Conservation (phyloP, 30 jellyfish, hydroid and myxozoan species). For the Rhopilema esculentum region DNA sequence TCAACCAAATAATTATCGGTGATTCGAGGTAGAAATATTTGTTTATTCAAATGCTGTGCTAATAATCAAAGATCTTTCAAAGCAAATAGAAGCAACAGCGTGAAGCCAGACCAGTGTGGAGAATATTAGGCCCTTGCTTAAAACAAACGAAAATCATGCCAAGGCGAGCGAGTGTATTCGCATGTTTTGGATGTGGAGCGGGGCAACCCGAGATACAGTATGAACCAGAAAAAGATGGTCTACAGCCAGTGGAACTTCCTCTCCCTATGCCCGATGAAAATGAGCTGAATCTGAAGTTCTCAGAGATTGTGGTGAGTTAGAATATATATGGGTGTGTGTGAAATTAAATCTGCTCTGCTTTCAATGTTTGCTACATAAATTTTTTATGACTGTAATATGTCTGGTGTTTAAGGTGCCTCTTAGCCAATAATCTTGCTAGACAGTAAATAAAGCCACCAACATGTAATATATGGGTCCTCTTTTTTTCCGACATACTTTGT, state of each 20-base stretch:
- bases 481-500: too few relatives aligned
- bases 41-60: conserved; percentile 50
- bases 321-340: conserved; percentile 17
- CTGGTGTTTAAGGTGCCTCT: not conserved
- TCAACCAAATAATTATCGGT: not conserved
- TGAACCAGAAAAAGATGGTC: conserved; percentile 89
- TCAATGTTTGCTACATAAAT: not conserved
- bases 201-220: conserved; percentile 83
- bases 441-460: not conserved
- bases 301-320: conserved; percentile 88
- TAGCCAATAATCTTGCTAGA: not conserved
- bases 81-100: conserved; percentile 26
- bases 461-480: not conserved
- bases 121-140: not conserved
- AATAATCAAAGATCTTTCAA: conserved; percentile 24
- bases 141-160: conserved; percentile 51
- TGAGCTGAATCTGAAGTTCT: conserved; percentile 82
- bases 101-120: conserved; percentile 10
- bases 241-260: conserved; percentile 81
- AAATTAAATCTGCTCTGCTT: not conserved
- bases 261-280: conserved; percentile 95
- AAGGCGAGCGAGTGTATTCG: conserved; percentile 77
- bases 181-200: conserved; percentile 87
- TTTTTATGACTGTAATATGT: not conserved
- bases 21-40: conserved; percentile 16